Conservation (phyloP, 1,140 invertebrate species). For the Solenopsis invicta region DNA sequence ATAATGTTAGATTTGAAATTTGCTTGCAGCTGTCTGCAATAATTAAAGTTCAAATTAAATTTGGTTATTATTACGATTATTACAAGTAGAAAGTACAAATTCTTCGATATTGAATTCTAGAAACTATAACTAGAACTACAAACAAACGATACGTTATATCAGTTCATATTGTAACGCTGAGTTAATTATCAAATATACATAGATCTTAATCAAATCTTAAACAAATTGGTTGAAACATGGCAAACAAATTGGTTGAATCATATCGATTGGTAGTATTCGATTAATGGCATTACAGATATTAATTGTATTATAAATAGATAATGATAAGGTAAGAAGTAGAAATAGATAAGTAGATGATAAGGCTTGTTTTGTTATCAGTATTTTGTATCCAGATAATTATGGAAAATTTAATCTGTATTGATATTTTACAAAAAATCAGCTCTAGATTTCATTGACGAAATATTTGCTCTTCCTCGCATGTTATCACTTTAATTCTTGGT, state of each 20-base stretch:
- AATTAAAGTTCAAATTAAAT: conserved; percentile 2
- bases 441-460: not conserved
- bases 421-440: not conserved
- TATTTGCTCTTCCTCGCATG: not conserved
- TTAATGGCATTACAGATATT: not conserved
- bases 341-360: not conserved
- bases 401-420: not conserved
- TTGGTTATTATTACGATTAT: not conserved
- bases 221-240: too few species aligned
- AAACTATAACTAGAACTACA: conserved; percentile 7
- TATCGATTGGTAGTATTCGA: not conserved
- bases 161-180: not conserved
- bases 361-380: not conserved
- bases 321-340: not conserved
- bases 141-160: not conserved
- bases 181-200: conserved; percentile 15
- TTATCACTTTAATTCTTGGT: not conserved
- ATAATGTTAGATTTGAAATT: not conserved
- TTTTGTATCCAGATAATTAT: not conserved
- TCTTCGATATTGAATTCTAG: not conserved
- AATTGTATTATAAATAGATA: not conserved
- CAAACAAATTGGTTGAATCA: too few species aligned
- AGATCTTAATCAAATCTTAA: too few species aligned
- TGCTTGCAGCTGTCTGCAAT: too few species aligned
- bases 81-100: conserved; percentile 14